These are phyloP conservation scores for Gallinago media DNA, from an alignment of 2,113 vertebrate genomes.

Conservation along the genomic window DNA sequence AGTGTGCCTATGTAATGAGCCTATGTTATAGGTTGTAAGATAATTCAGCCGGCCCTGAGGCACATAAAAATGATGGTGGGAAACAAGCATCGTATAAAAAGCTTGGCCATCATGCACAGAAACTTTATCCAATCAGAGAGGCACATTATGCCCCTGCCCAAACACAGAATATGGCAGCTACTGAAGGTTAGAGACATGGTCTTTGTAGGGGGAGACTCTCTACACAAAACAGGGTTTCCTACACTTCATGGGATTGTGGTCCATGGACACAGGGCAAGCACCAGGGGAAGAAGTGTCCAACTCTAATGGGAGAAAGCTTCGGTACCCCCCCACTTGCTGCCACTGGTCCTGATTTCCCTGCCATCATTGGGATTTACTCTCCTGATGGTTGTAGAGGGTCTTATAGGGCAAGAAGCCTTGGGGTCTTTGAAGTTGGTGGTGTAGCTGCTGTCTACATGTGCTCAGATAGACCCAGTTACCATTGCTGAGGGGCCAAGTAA, in stretches of 20 bases:
- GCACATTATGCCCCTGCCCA: neutral
- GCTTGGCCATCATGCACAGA: neutral
- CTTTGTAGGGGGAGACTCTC: rapidly evolving
- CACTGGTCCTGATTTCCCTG: neutral
- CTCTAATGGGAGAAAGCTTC: neutral
- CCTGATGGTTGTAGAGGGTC: neutral
- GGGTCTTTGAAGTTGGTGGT: neutral
- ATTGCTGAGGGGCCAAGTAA: neutral
- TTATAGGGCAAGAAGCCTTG: neutral
- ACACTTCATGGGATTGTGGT: neutral
- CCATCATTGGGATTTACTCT: neutral
- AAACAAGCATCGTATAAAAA: neutral
- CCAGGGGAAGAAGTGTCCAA: rapidly evolving
- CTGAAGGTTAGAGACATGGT: neutral
- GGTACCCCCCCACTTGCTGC: rapidly evolving
- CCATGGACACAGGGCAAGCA: neutral
- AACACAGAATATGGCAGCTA: neutral
- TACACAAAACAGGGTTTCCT: neutral
- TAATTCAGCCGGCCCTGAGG: neutral
- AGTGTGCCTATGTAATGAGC: neutral
- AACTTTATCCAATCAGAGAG: neutral
- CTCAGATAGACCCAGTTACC: neutral
- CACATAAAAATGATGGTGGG: rapidly evolving
- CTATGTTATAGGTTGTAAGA: neutral
- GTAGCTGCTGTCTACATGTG: neutral